Conservation (phyloP, 2,797 vertebrate genomes). For the Coluber constrictor region DNA sequence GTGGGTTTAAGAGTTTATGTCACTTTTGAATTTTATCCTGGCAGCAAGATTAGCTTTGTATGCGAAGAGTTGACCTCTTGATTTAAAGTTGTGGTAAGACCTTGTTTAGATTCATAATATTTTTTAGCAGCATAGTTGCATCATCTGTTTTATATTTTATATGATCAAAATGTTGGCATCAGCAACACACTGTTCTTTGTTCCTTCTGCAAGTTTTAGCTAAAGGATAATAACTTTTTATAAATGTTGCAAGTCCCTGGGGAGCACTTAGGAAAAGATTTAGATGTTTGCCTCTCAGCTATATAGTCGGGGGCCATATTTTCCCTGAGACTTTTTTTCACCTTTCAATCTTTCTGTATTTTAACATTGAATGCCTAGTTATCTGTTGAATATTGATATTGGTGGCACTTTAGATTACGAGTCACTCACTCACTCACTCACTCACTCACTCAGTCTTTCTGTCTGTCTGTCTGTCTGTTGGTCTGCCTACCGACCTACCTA, state of each 20-base stretch:
- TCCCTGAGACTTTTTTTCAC: background rate
- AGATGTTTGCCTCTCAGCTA: background rate
- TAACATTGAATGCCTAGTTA: background rate
- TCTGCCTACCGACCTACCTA: too few species aligned
- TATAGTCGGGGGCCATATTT: background rate
- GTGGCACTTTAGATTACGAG: background rate
- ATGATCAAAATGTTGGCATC: conserved; percentile 13
- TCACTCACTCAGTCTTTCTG: too few species aligned
- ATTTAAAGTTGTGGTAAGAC: conserved; percentile 39
- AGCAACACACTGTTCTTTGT: background rate
- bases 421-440: too few species aligned
- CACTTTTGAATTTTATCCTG: conserved; percentile 25
- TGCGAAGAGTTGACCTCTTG: conserved; percentile 30
- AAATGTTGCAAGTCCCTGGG: background rate
- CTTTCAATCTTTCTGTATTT: background rate
- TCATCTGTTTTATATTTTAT: conserved; percentile 9
- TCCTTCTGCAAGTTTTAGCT: background rate
- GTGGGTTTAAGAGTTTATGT: conserved; percentile 24
- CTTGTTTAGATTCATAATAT: conserved; percentile 21
- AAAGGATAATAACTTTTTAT: background rate
- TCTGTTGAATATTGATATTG: background rate
- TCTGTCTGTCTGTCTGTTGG: too few species aligned
- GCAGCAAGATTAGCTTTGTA: conserved; percentile 2
- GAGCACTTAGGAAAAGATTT: background rate
- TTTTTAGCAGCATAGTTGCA: background rate